Evolutionary conservation across 92 coral and sea anemone genomes (phyloP), one percentile per base, ranked within the genome.

Genomic region (Pocillopora grandis): DNA sequence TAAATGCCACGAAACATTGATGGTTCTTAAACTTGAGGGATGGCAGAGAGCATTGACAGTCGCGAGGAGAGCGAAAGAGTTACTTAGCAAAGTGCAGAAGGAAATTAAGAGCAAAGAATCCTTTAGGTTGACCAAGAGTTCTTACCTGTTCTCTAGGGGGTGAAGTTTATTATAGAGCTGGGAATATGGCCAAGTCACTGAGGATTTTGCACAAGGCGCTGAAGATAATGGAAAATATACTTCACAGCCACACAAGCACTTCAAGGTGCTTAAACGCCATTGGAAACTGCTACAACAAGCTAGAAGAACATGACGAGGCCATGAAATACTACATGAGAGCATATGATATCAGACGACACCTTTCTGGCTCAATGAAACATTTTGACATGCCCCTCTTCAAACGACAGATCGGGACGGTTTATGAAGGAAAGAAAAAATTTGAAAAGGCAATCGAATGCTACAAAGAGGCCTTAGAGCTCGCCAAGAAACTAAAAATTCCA

Each of bases 241-340:
- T 84, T 20, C 42, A 66, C 19, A 71, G 80, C 56, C 91, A 91
- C 66, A 88, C 91, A 23, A 90, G 87, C 65, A 91, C 91, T 18
- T 79, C 88, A 11, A 75, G 91, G 52, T 82, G 85, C 48, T 68
- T 87, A 16, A 90, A 87, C 74, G 93, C 86, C 15, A 83, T 90
- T 31, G 93, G 93, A 3, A 90, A 90, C 23, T 90, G 91, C 58
- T 82, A 71, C 58, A 79, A 35, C 80, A 48, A 72, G 9, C 74
- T 84, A 7, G 55, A 75, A 3, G 23, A 88, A 15, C 81, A 66
- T 0, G 73, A 84, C 35, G 67, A 62, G 11, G 89, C 94, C 20
- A 60, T 81, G 15, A 58, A 79, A 59, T 84, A 42, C 61, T 91
- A 84, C 63, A 71, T 76, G 1, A 61, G 85, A 52, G 91, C 91